Conservation (phyloP, 2,888 invertebrate genomes). For the Platerodrilus igneus region DNA sequence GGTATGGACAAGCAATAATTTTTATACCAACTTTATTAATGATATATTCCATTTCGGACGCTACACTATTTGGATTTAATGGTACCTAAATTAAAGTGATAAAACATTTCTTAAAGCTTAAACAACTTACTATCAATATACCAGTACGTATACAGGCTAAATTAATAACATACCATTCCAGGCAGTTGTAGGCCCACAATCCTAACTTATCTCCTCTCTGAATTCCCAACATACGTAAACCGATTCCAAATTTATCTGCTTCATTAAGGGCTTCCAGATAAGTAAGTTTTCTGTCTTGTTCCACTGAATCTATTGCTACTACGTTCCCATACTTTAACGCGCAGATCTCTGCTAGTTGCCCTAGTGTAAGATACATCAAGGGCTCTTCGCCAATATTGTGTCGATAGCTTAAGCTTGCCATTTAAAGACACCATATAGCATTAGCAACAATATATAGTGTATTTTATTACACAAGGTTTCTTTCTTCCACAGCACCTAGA, state of each 20-base stretch:
- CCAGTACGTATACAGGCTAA: constrained; percentile 70
- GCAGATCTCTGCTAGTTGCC: constrained; percentile 53
- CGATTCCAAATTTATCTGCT: constrained; percentile 66
- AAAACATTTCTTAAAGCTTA: background rate
- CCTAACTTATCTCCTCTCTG: constrained; percentile 69
- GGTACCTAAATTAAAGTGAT: constrained; percentile 61
- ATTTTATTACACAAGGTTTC: too few species aligned
- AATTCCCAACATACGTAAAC: constrained; percentile 62
- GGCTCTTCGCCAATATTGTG: constrained; percentile 51
- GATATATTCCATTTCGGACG: constrained; percentile 65
- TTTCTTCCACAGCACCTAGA: too few species aligned
- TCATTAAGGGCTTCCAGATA: constrained; percentile 50
- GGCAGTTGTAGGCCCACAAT: constrained; percentile 73
- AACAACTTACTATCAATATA: constrained; percentile 56
- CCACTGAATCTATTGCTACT: constrained; percentile 54
- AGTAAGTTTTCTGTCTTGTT: constrained; percentile 53
- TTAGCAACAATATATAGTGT: too few species aligned
- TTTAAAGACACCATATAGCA: too few species aligned
- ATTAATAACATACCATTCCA: constrained; percentile 68
- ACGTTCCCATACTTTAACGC: constrained; percentile 53
- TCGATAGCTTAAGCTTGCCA: constrained; percentile 50
- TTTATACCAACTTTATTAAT: constrained; percentile 66
- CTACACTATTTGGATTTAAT: constrained; percentile 71
- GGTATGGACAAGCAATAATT: constrained; percentile 62
- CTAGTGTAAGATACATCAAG: constrained; percentile 53